Evolutionary conservation across 2,797 vertebrate species (phyloP).

Genomic region (Sebastes matsubarae): DNA sequence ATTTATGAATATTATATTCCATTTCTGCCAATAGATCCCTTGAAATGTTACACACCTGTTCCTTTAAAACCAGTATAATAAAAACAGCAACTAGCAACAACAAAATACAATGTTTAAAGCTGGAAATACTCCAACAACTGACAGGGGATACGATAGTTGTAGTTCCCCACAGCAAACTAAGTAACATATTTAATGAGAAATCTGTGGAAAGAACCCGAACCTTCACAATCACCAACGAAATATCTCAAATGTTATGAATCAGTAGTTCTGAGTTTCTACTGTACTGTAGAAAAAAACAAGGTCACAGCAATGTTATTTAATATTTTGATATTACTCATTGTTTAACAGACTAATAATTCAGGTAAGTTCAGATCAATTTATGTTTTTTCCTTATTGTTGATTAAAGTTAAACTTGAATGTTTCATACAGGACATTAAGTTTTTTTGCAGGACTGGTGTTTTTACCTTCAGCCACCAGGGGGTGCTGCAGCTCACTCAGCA

Average conservation of each 20-base stretch:
- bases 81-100: not conserved
- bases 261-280: not conserved
- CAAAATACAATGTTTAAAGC: not conserved
- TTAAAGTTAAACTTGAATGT: not conserved
- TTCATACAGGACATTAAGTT: not conserved
- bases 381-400: not conserved
- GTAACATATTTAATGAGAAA: not conserved
- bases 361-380: not conserved
- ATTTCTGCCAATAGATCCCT: too few relatives aligned
- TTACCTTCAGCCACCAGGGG: constrained; percentile 23
- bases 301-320: not conserved
- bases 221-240: not conserved
- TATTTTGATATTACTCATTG: not conserved
- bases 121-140: not conserved
- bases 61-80: not conserved
- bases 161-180: not conserved
- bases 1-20: too few relatives aligned
- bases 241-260: not conserved
- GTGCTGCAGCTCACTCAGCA: constrained; percentile 15
- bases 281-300: not conserved
- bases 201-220: not conserved
- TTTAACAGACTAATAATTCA: not conserved
- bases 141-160: not conserved
- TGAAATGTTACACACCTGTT: too few relatives aligned
- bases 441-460: not conserved